phyloP scores from a whole-genome alignment of 2,113 vertebrate genomes.

The Triplophysa siluroides region DNA sequence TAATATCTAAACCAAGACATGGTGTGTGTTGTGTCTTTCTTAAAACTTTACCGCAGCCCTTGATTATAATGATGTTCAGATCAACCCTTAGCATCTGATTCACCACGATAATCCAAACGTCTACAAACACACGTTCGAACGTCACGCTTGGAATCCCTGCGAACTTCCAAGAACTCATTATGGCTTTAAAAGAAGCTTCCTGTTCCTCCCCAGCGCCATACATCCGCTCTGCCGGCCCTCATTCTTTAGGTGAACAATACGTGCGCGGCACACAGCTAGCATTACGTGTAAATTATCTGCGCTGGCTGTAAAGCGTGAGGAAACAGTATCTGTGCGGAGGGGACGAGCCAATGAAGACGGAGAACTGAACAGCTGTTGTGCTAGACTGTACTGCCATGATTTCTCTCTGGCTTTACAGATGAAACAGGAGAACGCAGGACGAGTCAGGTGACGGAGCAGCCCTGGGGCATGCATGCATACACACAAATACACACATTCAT shows the following conservation, averaged over 20 bases:
- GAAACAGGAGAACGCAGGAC: constrained; percentile 66
- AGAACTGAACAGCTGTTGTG: constrained; percentile 41
- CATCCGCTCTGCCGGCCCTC: constrained; percentile 58
- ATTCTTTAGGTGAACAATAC: constrained; percentile 73
- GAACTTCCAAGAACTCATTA: constrained; percentile 27
- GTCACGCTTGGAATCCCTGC: constrained; percentile 23
- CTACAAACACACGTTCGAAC: neutral
- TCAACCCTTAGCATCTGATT: constrained; percentile 2
- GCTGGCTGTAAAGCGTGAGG: constrained; percentile 62
- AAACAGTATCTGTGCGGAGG: constrained; percentile 67
- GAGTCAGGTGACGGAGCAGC: constrained; percentile 62
- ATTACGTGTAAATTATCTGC: constrained; percentile 76
- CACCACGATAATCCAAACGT: constrained; percentile 22
- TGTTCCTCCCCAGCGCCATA: constrained; percentile 2
- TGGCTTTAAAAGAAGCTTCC: constrained; percentile 18
- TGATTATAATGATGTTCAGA: neutral
- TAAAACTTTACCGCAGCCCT: neutral
- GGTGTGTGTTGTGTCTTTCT: neutral
- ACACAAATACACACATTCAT: constrained; percentile 18
- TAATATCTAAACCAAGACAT: neutral
- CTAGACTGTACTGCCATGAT: constrained; percentile 64
- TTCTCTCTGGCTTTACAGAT: constrained; percentile 66
- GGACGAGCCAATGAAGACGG: constrained; percentile 65
- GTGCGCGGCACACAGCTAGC: constrained; percentile 63
- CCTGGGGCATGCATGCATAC: constrained; percentile 9